Evolutionary conservation across 2,113 vertebrate genomes (phyloP).

Genomic region (Centrocercus urophasianus): DNA sequence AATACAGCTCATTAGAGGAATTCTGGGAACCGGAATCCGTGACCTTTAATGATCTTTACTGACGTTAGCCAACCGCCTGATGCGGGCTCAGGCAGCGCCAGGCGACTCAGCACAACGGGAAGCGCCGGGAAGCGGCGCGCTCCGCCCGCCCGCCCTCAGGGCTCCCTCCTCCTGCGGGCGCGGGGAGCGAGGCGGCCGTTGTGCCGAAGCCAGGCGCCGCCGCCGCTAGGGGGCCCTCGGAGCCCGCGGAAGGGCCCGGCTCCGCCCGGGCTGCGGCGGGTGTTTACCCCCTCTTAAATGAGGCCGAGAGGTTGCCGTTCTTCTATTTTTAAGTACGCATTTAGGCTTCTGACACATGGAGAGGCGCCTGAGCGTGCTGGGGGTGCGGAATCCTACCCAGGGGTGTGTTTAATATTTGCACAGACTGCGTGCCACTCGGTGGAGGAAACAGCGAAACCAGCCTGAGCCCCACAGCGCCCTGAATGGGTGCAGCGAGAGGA

Average conservation of each 20-base stretch:
- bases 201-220: too few species aligned
- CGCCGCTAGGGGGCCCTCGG: constrained; percentile 29
- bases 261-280: too few species aligned
- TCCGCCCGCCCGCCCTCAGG: background rate
- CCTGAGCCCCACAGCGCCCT: background rate
- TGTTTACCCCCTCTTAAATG: too few species aligned
- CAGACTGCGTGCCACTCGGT: background rate
- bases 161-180: background rate
- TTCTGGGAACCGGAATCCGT: background rate
- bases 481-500: background rate
- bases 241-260: background rate
- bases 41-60: background rate
- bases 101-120: background rate
- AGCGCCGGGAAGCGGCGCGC: too few species aligned
- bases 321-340: rapidly evolving
- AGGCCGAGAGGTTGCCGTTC: rapidly evolving
- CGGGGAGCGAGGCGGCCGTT: background rate
- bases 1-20: background rate
- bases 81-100: background rate
- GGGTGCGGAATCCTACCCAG: background rate
- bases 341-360: background rate
- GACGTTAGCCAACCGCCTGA: rapidly evolving
- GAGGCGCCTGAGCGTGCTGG: background rate
- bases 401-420: background rate
- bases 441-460: background rate